Percentiles rank a stretch among this genome's conserved stretches.
Conservation (phyloP, 1,140 invertebrate species). For the Acromyrmex charruanus region DNA sequence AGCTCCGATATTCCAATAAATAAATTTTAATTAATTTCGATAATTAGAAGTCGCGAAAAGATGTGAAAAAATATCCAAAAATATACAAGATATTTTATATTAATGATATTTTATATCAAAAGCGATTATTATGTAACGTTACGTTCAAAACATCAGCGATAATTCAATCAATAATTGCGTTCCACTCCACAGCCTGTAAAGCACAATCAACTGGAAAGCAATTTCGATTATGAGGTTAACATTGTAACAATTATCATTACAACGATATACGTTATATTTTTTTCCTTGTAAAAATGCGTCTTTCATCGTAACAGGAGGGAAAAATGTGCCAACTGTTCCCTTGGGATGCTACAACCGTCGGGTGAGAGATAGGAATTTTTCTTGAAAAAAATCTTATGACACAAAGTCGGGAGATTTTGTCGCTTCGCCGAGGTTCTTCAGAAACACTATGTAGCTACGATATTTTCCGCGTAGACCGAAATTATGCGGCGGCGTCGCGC, state of each 20-base stretch:
- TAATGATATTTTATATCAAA: neutral
- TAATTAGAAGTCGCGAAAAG: neutral
- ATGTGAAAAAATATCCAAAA: neutral
- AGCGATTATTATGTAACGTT: conserved; percentile 13
- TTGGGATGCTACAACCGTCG: conserved; percentile 24
- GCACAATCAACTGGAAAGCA: conserved; percentile 23
- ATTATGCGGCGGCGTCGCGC: conserved; percentile 61
- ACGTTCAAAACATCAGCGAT: neutral
- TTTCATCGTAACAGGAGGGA: neutral
- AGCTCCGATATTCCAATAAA: neutral
- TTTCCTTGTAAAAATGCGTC: neutral
- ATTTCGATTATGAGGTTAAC: conserved; percentile 2
- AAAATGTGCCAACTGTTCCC: conserved; percentile 44
- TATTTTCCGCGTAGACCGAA: conserved; percentile 67
- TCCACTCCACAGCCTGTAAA: conserved; percentile 13
- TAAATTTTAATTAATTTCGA: neutral
- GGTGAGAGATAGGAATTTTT: conserved; percentile 64
- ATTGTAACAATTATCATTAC: conserved; percentile 2
- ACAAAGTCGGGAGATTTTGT: conserved; percentile 49
- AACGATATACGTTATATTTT: conserved; percentile 15
- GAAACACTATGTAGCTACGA: conserved; percentile 66
- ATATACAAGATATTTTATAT: neutral
- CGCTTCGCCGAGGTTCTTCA: conserved; percentile 4
- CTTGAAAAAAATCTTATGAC: conserved; percentile 60
- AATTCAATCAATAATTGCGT: conserved; percentile 5